These are phyloP conservation scores for Philereme transversata DNA, from an alignment of 2,888 invertebrate genomes.

Conservation along the genomic window DNA sequence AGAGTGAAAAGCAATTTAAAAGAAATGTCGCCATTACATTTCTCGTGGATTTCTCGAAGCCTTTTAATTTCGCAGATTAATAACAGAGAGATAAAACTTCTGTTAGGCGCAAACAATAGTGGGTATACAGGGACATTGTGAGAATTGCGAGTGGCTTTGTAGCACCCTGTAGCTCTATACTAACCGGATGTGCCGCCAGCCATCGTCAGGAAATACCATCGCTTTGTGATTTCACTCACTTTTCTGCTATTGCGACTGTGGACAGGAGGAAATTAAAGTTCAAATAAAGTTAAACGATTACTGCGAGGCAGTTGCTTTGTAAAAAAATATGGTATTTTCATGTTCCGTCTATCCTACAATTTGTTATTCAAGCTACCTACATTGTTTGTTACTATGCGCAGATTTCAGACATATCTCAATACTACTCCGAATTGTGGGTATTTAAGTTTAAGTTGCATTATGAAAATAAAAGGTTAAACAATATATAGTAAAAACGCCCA, in stretches of 20 bases:
- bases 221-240: constrained; percentile 39
- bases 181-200: constrained; percentile 18
- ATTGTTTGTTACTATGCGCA: too few relatives aligned
- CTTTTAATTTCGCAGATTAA: constrained; percentile 59
- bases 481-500: neutral
- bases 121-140: constrained; percentile 45
- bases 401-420: too few relatives aligned
- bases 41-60: constrained; percentile 40
- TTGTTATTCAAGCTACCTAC: too few relatives aligned
- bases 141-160: constrained; percentile 45
- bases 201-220: constrained; percentile 44
- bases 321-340: too few relatives aligned
- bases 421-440: too few relatives aligned
- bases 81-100: constrained; percentile 54
- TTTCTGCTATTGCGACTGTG: constrained; percentile 12
- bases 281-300: neutral
- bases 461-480: too few relatives aligned
- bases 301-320: too few relatives aligned
- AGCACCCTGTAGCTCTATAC: constrained; percentile 19
- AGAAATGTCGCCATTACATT: constrained; percentile 42
- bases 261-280: constrained; percentile 24
- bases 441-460: too few relatives aligned
- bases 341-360: too few relatives aligned
- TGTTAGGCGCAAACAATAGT: constrained; percentile 57
- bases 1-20: constrained; percentile 39